Percentiles rank a stretch among this genome's conserved stretches.
Evolutionary conservation across 2,888 invertebrate genomes (phyloP).

Genomic region (Amiota minor): DNA sequence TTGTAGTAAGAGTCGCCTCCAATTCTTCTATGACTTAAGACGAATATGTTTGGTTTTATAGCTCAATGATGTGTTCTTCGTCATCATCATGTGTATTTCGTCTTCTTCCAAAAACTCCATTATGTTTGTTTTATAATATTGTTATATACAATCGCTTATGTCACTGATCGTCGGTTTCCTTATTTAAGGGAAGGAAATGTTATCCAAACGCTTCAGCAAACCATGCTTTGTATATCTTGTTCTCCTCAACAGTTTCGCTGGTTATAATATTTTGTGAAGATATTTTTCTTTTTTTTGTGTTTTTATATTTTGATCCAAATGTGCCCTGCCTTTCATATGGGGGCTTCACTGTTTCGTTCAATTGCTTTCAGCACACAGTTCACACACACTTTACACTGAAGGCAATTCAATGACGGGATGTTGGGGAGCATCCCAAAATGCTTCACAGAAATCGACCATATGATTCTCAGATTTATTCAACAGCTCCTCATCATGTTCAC

Average conservation of each 20-base stretch:
- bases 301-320: slow-evolving; percentile 45
- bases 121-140: not conserved
- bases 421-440: slow-evolving; percentile 78
- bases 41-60: slow-evolving; percentile 11
- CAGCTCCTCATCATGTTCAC: slow-evolving; percentile 72
- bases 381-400: slow-evolving; percentile 74
- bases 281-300: slow-evolving; percentile 40
- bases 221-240: too few species aligned
- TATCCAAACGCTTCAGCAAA: slow-evolving; percentile 65
- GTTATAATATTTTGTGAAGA: slow-evolving; percentile 38
- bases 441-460: slow-evolving; percentile 80
- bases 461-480: slow-evolving; percentile 78
- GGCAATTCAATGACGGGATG: slow-evolving; percentile 81
- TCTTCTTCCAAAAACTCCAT: not conserved
- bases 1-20: not conserved
- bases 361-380: slow-evolving; percentile 8
- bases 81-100: not conserved
- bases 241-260: slow-evolving; percentile 39
- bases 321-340: slow-evolving; percentile 43
- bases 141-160: slow-evolving; percentile 15
- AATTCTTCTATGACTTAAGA: slow-evolving; percentile 43
- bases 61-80: not conserved
- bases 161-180: slow-evolving; percentile 58
- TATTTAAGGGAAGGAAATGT: slow-evolving; percentile 41
- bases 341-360: slow-evolving; percentile 21